Base-by-base conservation (phyloP, 2,113 vertebrate species). In the Cyprinus carpio region DNA sequence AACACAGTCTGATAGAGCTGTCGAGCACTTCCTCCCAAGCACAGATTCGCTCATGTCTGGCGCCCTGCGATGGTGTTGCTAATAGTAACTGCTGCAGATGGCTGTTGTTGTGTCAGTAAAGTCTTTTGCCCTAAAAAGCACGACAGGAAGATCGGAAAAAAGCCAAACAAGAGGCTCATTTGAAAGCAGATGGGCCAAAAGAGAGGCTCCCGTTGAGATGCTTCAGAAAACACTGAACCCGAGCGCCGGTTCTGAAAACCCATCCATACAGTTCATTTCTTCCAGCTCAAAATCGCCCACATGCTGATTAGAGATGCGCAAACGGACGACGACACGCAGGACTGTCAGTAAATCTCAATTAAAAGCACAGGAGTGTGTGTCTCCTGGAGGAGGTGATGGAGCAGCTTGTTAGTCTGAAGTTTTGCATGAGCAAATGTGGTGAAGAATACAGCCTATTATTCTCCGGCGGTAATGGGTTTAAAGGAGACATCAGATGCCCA, bases 21-120 rank as follows among this genome's bases (percentile, higher is more conserved):
- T 37, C 34, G 60, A 60, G 58, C 27, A 65, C 37, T n/a, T 62
- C 43, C 37, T 46, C n/a, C n/a, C 58, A 83, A 12, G 79, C 34
- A 86, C 49, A 23, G 43, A 84, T 78, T 74, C 67, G 65, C 82
- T 85, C 64, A 87, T 27, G 54, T 31, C 60, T 76, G 27, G 62
- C 51, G 25, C 20, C 81, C 75, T 27, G 82, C 75, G 60, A 40
- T 71, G 43, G 87, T 54, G 90, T 91, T 89, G 88, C 90, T 87
- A 86, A 76, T 86, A 87, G 88, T 87, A 88, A 91, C 88, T 8
- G 40, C 27, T 56, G 85, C 89, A 90, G 87, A 88, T 85, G 88
- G 85, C 74, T 89, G 88, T 76, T 86, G 82, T 84, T 80, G 77
- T 82, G 84, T 65, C 4, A n/a, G 86, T 43, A 69, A 84, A 58